Evolutionary conservation across 2,113 vertebrate genomes (phyloP).

Genomic region (Lucifuga dentata): DNA sequence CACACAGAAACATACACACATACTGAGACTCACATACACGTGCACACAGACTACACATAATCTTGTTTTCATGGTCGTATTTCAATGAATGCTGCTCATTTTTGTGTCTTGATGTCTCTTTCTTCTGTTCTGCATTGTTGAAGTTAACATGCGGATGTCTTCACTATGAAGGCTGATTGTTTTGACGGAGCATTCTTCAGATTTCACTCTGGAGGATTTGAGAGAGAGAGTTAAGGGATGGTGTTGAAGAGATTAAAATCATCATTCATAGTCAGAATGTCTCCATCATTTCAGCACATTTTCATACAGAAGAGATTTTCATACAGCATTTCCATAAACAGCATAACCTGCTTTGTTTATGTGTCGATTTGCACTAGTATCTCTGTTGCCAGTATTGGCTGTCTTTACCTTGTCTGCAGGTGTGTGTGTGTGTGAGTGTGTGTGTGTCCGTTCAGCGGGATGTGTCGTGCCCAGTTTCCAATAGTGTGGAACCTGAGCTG

Average conservation of each 20-base stretch:
- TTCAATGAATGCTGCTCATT: not conserved
- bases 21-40: not conserved
- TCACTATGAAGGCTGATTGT: slow-evolving; percentile 6
- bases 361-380: not conserved
- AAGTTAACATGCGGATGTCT: not conserved
- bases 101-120: slow-evolving; percentile 2
- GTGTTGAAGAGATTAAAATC: slow-evolving; percentile 23
- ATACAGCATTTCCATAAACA: slow-evolving; percentile 67
- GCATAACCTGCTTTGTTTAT: slow-evolving; percentile 43
- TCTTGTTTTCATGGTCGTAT: slow-evolving; percentile 30
- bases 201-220: slow-evolving; percentile 19
- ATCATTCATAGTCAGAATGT: slow-evolving; percentile 26
- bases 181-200: not conserved
- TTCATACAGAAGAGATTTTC: slow-evolving; percentile 69
- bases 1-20: slow-evolving; percentile 10
- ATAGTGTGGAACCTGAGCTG: slow-evolving; percentile 67
- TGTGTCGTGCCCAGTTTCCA: slow-evolving; percentile 65
- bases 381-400: slow-evolving; percentile 7
- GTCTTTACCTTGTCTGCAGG: slow-evolving; percentile 13
- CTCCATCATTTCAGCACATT: slow-evolving; percentile 60
- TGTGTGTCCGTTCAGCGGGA: slow-evolving; percentile 48
- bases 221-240: slow-evolving; percentile 4
- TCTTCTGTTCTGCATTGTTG: not conserved
- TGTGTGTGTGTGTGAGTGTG: slow-evolving; percentile 29
- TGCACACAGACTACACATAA: not conserved